Conservation (phyloP, 2,888 invertebrate genomes). For the Pyrrhia umbra region DNA sequence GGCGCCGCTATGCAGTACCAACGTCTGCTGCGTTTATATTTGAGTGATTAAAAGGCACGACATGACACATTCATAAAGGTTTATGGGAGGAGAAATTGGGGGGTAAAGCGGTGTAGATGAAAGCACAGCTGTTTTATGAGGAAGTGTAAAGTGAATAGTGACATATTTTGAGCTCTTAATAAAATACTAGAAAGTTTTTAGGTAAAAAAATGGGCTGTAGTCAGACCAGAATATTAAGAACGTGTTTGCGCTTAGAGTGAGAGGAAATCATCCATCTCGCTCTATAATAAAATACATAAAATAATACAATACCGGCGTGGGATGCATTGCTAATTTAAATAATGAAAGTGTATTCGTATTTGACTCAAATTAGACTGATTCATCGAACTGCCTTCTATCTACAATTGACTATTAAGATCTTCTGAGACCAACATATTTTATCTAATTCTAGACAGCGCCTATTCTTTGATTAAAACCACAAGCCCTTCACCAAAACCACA, state of each 20-base stretch:
- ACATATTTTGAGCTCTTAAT: not conserved
- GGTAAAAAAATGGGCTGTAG: not conserved
- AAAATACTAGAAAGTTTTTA: not conserved
- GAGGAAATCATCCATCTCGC: not conserved
- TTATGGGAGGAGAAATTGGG: not conserved
- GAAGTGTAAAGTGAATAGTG: not conserved
- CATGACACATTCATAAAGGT: slow-evolving; percentile 12
- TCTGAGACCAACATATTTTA: not conserved
- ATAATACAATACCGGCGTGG: not conserved
- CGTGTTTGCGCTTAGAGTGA: no score
- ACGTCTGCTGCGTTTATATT: slow-evolving; percentile 47
- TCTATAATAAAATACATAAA: no score
- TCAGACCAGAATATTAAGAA: not conserved
- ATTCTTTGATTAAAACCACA: slow-evolving; percentile 1
- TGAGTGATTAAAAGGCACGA: slow-evolving; percentile 32
- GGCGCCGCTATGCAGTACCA: slow-evolving; percentile 26
- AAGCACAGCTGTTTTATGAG: not conserved
- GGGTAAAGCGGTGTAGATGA: not conserved
- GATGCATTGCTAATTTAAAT: slow-evolving; percentile 1
- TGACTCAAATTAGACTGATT: not conserved
- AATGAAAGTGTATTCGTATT: not conserved
- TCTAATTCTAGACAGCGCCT: not conserved
- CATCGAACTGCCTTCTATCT: not conserved
- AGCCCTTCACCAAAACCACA: slow-evolving; percentile 5
- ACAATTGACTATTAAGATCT: no score